Conservation (phyloP, 2,797 vertebrate genomes). For the Rhinichthys osculus region DNA sequence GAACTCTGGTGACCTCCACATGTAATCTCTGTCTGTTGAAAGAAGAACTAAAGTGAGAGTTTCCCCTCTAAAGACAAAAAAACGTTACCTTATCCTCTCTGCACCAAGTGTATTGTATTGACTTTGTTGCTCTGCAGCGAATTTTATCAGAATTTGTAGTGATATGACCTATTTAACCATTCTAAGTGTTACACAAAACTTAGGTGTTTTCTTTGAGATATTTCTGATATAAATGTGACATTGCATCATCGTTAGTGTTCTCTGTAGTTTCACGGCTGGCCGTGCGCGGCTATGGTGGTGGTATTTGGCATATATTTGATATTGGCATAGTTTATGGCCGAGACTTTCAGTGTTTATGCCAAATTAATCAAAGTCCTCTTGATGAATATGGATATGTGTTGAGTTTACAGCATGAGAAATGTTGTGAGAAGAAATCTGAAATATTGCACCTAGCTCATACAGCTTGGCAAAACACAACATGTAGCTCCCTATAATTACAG, state of each 20-base stretch:
- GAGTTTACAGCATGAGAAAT: conserved; percentile 64
- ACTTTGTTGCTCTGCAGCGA: conserved; percentile 79
- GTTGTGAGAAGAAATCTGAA: conserved; percentile 54
- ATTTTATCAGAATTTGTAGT: conserved; percentile 80
- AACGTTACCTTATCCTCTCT: conserved; percentile 77
- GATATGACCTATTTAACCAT: conserved; percentile 75
- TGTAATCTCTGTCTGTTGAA: conserved; percentile 75
- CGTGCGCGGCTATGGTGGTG: conserved; percentile 77
- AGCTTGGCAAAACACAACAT: conserved; percentile 58
- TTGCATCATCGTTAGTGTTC: conserved; percentile 77
- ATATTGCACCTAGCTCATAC: conserved; percentile 48
- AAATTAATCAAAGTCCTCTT: conserved; percentile 77
- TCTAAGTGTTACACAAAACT: conserved; percentile 78
- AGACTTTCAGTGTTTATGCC: conserved; percentile 82
- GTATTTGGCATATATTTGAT: conserved; percentile 76
- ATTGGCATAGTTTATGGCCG: conserved; percentile 72
- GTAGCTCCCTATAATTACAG: conserved; percentile 47
- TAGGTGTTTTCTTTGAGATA: conserved; percentile 78
- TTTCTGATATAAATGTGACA: conserved; percentile 75
- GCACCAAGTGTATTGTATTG: conserved; percentile 82
- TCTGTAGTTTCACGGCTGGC: conserved; percentile 77
- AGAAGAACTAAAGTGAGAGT: conserved; percentile 69
- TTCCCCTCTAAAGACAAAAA: conserved; percentile 71
- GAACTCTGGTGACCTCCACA: conserved; percentile 68
- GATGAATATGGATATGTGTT: conserved; percentile 56